Conservation (phyloP, 1,140 invertebrate species). For the Drosophila oshimai region DNA sequence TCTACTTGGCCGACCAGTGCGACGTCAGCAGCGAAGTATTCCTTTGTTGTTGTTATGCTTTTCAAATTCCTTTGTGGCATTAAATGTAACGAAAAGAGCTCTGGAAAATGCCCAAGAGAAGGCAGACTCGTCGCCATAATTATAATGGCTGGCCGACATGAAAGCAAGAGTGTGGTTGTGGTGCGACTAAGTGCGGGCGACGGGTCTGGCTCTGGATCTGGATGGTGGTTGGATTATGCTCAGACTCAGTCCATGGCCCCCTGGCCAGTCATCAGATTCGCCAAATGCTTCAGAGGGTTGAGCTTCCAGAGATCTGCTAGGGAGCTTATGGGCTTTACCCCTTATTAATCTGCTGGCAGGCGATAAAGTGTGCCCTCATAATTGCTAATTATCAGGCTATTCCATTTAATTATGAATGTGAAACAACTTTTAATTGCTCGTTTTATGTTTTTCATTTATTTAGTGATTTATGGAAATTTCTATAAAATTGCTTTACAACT, state of each 20-base stretch:
- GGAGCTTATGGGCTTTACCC: slow-evolving; percentile 4
- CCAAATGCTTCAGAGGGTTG: slow-evolving; percentile 12
- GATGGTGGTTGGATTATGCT: slow-evolving; percentile 5
- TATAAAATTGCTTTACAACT: slow-evolving; percentile 3
- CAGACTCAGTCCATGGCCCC: too few relatives aligned
- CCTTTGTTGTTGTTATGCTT: slow-evolving; percentile 70
- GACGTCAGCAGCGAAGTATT: slow-evolving; percentile 40
- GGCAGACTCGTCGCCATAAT: slow-evolving; percentile 63
- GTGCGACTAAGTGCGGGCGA: not conserved
- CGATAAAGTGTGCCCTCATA: slow-evolving; percentile 40
- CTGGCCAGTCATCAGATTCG: slow-evolving; percentile 18
- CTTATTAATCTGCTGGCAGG: slow-evolving; percentile 6
- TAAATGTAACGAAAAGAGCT: slow-evolving; percentile 79
- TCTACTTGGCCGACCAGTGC: slow-evolving; percentile 52
- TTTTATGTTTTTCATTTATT: slow-evolving; percentile 11
- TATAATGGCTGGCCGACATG: slow-evolving; percentile 71
- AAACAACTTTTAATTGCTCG: slow-evolving; percentile 17
- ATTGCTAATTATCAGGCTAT: slow-evolving; percentile 45
- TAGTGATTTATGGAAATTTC: slow-evolving; percentile 18
- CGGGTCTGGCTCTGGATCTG: not conserved
- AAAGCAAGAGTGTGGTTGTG: slow-evolving; percentile 49
- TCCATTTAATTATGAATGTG: slow-evolving; percentile 13
- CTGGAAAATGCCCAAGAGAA: slow-evolving; percentile 59
- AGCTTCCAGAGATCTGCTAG: slow-evolving; percentile 9
- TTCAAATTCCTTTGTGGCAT: slow-evolving; percentile 79